Percentiles rank a stretch among this genome's conserved stretches.
Conservation (phyloP, 2,797 vertebrate species). For the Ataeniobius toweri region DNA sequence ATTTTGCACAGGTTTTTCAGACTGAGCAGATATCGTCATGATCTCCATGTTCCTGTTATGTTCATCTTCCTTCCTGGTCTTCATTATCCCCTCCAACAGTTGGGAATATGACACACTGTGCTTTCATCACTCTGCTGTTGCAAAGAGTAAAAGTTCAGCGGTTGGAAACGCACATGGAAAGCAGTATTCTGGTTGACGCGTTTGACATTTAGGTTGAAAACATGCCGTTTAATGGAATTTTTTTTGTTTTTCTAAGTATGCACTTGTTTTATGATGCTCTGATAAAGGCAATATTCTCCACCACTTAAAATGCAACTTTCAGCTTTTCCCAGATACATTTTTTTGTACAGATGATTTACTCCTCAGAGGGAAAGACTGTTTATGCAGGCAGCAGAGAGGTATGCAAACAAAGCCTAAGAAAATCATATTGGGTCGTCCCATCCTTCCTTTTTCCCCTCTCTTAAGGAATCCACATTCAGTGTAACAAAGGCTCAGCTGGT, state of each 20-base stretch:
- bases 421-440: slow-evolving; percentile 56
- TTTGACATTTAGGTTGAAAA: slow-evolving; percentile 14
- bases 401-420: slow-evolving; percentile 74
- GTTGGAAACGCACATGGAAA: slow-evolving; percentile 32
- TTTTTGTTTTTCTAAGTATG: not conserved
- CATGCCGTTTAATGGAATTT: not conserved
- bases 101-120: slow-evolving; percentile 21
- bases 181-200: slow-evolving; percentile 26
- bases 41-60: slow-evolving; percentile 61
- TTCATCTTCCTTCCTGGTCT: slow-evolving; percentile 20
- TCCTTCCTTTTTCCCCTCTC: slow-evolving; percentile 63
- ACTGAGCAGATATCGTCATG: slow-evolving; percentile 42
- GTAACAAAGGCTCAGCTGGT: slow-evolving; percentile 51
- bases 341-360: slow-evolving; percentile 60
- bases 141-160: slow-evolving; percentile 48
- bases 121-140: slow-evolving; percentile 24
- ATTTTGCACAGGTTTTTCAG: slow-evolving; percentile 2
- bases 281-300: not conserved
- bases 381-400: slow-evolving; percentile 55
- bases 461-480: slow-evolving; percentile 50
- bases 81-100: slow-evolving; percentile 19
- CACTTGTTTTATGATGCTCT: not conserved
- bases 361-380: slow-evolving; percentile 57
- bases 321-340: slow-evolving; percentile 22
- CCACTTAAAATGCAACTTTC: slow-evolving; percentile 2